phyloP scores from a whole-genome alignment of 2,797 vertebrate genomes.

The Melopsittacus undulatus region DNA sequence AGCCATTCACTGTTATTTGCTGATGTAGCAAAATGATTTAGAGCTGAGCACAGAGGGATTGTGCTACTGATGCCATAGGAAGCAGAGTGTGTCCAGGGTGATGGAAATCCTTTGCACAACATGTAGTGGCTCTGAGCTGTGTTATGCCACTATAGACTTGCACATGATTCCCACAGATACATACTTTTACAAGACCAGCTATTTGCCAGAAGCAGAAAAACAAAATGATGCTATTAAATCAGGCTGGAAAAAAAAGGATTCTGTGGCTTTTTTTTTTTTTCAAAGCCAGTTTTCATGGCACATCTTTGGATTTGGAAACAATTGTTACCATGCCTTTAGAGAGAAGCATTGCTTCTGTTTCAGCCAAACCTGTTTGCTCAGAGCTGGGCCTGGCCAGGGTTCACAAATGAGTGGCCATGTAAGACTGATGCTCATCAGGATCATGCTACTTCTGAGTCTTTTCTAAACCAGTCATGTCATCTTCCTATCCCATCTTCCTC shows the following conservation, averaged over 20 bases:
- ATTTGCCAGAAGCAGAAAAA: constrained; percentile 33
- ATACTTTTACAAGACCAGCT: not conserved
- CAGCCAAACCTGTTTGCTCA: not conserved
- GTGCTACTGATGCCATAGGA: constrained; percentile 2
- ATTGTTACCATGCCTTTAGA: not conserved
- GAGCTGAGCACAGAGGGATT: not conserved
- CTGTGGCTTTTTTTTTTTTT: not conserved
- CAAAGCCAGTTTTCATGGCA: not conserved
- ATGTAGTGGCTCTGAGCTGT: not conserved
- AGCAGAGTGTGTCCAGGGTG: constrained; percentile 11
- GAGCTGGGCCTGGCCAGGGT: not conserved
- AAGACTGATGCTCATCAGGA: not conserved
- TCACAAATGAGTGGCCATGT: not conserved
- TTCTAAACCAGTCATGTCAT: not conserved
- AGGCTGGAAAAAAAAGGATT: not conserved
- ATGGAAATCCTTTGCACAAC: constrained; percentile 10
- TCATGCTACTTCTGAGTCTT: not conserved
- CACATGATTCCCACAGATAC: not conserved
- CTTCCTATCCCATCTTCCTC: not conserved
- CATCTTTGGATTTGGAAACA: constrained; percentile 13
- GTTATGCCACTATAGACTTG: not conserved
- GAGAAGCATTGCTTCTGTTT: not conserved
- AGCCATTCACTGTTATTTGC: constrained; percentile 14
- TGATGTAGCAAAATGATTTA: constrained; percentile 41
- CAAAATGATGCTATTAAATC: constrained; percentile 37